Base-by-base conservation (phyloP, 2,888 invertebrate genomes). In the Drosophila picticornis region DNA sequence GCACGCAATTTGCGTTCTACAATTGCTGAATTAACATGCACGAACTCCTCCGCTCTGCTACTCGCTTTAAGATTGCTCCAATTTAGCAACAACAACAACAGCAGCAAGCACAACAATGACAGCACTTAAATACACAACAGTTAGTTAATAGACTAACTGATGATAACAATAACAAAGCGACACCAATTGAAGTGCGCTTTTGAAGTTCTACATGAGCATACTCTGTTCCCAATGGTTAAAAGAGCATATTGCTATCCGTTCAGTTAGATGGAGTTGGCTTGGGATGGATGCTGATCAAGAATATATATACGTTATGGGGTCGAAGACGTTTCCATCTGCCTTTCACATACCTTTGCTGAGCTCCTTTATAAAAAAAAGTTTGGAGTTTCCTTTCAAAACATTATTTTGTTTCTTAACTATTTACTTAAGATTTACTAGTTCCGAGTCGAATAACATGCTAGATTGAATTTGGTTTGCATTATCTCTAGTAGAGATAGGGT, bases 21-120 rank as follows among this genome's bases (percentile, higher is more conserved):
- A 84, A 84, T 86, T 77, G 80, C 69, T 77, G 68, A 86, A 86
- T 86, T 86, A 74, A 59, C 86, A 80, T 77, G 52, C 38, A 52
- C 40, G 11, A 34, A 11, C 55, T 55, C 38, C 38, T 48, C 29
- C 32, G 31, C 38, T 40, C 34, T 13, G 59, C 59, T 31, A n/a
- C 43, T 29, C 48, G 43, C 65, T 46, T 61, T 9, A 36, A 46
- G 68, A 51, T 71, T 72, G 70, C 72, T 71, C 70, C 58, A 75
- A 31, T 75, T 71, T 27, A 59, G 48, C 38, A 70, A 43, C 34
- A 56, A 51, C 31, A 34, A 31, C 29, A 32, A 48, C 38, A 32
- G 52, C 38, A 38, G 25, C 22, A 59, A 25, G 25, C 25, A 32
- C 40, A 64, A 70, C 63, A 75, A 70, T 63, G 46, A 65, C 52